Conservation (phyloP, 2,888 invertebrate species). For the Folsomia manolachei region DNA sequence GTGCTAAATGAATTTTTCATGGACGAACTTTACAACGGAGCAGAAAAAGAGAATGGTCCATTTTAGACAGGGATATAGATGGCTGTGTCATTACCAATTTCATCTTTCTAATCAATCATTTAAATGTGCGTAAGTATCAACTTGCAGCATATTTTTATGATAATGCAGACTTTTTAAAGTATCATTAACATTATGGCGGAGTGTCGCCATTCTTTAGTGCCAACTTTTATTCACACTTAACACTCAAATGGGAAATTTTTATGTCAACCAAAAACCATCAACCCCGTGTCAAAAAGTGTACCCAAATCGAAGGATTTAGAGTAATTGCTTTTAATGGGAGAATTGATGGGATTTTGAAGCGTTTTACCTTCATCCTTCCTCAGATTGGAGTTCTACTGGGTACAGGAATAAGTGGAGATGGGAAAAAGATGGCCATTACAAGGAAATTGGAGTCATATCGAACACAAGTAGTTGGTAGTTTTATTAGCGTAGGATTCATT, state of each 20-base stretch:
- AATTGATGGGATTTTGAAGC: slow-evolving; percentile 10
- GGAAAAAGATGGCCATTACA: background rate
- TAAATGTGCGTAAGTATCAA: background rate
- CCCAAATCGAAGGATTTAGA: slow-evolving; percentile 33
- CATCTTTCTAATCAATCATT: background rate
- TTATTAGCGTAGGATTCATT: slow-evolving; percentile 10
- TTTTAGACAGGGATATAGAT: too few species aligned
- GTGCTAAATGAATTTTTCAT: too few species aligned
- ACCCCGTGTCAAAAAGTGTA: slow-evolving; percentile 20
- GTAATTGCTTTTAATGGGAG: slow-evolving; percentile 33
- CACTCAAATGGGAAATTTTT: slow-evolving; percentile 19
- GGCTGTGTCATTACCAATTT: background rate
- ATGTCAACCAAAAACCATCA: slow-evolving; percentile 27
- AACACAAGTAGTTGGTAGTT: slow-evolving; percentile 8
- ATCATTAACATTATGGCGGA: slow-evolving; percentile 12
- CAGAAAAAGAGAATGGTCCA: too few species aligned
- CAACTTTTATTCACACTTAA: slow-evolving; percentile 27
- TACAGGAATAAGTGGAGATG: background rate
- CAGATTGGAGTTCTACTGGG: too few species aligned
- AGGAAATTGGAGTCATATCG: slow-evolving; percentile 13
- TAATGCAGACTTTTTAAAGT: slow-evolving; percentile 5
- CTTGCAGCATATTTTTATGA: slow-evolving; percentile 7
- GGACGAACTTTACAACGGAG: too few species aligned
- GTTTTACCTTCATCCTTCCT: slow-evolving; percentile 6
- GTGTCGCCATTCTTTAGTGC: slow-evolving; percentile 28